phyloP scores from a whole-genome alignment of 2,797 vertebrate species.

The Pipistrellus pipistrellus region DNA sequence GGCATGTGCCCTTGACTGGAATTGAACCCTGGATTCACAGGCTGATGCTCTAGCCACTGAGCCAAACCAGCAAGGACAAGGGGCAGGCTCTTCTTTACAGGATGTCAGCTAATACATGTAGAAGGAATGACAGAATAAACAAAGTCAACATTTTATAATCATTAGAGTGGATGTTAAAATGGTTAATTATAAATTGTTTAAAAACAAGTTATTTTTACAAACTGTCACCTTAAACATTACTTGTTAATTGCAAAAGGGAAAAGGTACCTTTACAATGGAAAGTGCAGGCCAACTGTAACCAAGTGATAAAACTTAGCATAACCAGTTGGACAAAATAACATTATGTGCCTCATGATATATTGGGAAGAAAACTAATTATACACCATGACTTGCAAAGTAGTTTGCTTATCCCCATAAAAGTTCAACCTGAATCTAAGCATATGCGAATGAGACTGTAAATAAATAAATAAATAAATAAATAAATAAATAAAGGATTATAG shows the following conservation, averaged over 20 bases:
- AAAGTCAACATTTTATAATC: not conserved
- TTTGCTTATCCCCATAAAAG: not conserved
- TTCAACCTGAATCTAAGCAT: slow-evolving; percentile 44
- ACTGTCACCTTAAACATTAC: slow-evolving; percentile 4
- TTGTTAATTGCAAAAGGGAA: slow-evolving; percentile 14
- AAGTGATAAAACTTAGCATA: slow-evolving; percentile 38
- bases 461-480: too few relatives aligned
- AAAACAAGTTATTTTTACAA: slow-evolving; percentile 58
- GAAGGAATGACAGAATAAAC: not conserved
- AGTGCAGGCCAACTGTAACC: not conserved
- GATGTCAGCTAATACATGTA: not conserved
- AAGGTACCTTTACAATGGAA: slow-evolving; percentile 27
- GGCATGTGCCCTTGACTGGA: too few relatives aligned
- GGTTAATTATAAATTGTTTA: not conserved
- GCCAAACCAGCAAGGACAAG: too few relatives aligned
- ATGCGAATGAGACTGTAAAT: not conserved
- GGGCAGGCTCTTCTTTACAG: not conserved
- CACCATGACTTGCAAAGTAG: not conserved
- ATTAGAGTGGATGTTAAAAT: slow-evolving; percentile 2
- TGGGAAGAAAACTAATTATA: not conserved
- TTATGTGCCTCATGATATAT: not conserved
- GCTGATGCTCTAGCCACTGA: too few relatives aligned
- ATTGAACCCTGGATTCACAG: too few relatives aligned
- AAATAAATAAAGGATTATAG: not conserved
- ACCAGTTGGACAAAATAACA: slow-evolving; percentile 2